Evolutionary conservation across 2,797 vertebrate species (phyloP), one percentile per base, ranked within the genome.

Genomic region (Gephyroberyx darwinii): DNA sequence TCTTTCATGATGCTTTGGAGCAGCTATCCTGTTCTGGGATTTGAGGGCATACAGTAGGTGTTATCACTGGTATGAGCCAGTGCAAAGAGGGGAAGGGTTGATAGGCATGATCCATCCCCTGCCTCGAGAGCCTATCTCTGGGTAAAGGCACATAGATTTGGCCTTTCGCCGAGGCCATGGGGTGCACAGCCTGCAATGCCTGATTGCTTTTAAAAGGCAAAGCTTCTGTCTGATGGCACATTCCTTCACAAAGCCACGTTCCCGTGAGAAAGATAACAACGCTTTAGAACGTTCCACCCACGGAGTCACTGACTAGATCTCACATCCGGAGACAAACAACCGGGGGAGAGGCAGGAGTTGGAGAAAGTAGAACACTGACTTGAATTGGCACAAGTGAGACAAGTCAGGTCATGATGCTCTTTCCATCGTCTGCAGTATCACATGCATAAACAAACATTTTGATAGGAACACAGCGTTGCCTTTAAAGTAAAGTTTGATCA

Each of bases 181-280:
- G 90, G 84, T 74, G 85, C 76, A 69, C 56, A 81, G 48, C 84
- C 81, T 84, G 82, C 76, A 61, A 82, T 19, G 81, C 65, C 73
- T 48, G 74, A 86, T 87, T 75, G 78, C 69, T 87, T 91, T 91
- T 83, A 85, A 93, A 92, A 89, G 68, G 82, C 74, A 80, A 83
- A 75, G 78, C 81, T 80, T 55, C 86, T 81, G 50, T 86, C 80
- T 84, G 65, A 88, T 83, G 73, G 70, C 31, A 84, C 86, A 91
- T 90, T 92, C 85, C 82, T 74, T 78, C 69, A 86, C 87, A 87
- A 77, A 85, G 74, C 79, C 48, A 10, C 41, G 53, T 68, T 84
- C 78, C 82, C 60, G 61, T 39, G 62, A 82, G 82, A 73, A 73
- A 80, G 78, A 84, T 88, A 74, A 51, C 30, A 56, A 80, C 69